Percentiles rank a stretch among this genome's conserved stretches.
phyloP scores from a whole-genome alignment of 2,797 vertebrate species.

The Moxostoma hubbsi region DNA sequence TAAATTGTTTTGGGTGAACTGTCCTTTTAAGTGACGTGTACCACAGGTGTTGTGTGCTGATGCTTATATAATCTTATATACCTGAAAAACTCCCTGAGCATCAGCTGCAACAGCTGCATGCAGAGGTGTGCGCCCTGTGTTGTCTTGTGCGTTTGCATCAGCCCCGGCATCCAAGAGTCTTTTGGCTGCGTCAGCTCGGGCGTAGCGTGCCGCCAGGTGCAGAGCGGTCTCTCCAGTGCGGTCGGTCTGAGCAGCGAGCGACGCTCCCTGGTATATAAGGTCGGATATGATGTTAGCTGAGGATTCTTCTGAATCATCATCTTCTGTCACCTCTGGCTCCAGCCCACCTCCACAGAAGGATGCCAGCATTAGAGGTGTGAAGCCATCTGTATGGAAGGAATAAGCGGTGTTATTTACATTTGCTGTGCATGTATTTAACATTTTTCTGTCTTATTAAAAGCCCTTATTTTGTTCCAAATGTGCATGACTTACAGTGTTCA shows the following conservation, averaged over 20 bases:
- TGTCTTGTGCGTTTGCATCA: constrained; percentile 91
- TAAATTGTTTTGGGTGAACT: too few relatives aligned
- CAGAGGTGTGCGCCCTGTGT: constrained; percentile 87
- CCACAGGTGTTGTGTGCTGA: too few relatives aligned
- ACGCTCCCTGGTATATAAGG: constrained; percentile 93
- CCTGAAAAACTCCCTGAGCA: constrained; percentile 95
- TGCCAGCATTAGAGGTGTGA: constrained; percentile 93
- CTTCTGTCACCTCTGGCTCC: constrained; percentile 84
- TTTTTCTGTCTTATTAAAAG: too few relatives aligned
- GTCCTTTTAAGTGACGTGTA: too few relatives aligned
- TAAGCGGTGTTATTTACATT: not conserved
- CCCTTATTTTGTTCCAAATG: too few relatives aligned
- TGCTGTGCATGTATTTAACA: too few relatives aligned
- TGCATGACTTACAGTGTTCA: too few relatives aligned
- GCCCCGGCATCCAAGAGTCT: constrained; percentile 91
- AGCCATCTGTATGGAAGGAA: constrained; percentile 80
- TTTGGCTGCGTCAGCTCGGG: constrained; percentile 91
- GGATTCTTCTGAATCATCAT: constrained; percentile 87
- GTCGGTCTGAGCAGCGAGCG: constrained; percentile 89
- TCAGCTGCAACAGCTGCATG: constrained; percentile 93
- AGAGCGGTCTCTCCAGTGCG: constrained; percentile 93
- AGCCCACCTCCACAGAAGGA: constrained; percentile 91
- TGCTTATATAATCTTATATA: constrained; percentile 54
- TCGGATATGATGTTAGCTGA: constrained; percentile 93
- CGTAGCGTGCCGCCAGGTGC: constrained; percentile 90